Conservation (phyloP, 2,888 invertebrate genomes). For the Tinea semifulvella region DNA sequence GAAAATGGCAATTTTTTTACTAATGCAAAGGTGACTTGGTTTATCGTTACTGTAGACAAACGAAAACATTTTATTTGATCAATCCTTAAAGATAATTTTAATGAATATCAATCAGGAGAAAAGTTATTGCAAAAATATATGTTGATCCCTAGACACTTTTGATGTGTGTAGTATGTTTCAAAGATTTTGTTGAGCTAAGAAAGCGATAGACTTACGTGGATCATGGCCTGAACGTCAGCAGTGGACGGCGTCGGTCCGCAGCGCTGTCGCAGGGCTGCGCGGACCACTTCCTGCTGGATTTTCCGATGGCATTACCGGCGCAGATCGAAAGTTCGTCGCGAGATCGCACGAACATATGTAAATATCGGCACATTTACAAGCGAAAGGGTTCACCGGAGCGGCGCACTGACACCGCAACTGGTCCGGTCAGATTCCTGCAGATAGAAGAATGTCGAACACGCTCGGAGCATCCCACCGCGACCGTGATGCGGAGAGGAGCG, state of each 20-base stretch:
- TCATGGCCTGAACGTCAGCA: conserved; percentile 41
- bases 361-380: conserved; percentile 68
- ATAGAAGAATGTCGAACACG: conserved; percentile 68
- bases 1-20: too few relatives aligned
- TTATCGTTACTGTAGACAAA: too few relatives aligned
- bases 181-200: too few relatives aligned
- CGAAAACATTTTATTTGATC: too few relatives aligned
- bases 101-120: too few relatives aligned
- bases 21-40: too few relatives aligned
- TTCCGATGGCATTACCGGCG: conserved; percentile 29
- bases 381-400: conserved; percentile 67
- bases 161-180: too few relatives aligned
- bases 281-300: conserved; percentile 28
- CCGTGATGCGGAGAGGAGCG: conserved; percentile 32
- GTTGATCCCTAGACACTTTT: too few relatives aligned
- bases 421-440: conserved; percentile 70
- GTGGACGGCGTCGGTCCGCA: conserved; percentile 19
- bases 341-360: conserved; percentile 64
- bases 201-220: conserved; percentile 46
- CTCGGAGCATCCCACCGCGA: conserved; percentile 46
- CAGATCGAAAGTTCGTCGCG: conserved; percentile 65
- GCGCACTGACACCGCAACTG: conserved; percentile 59
- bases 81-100: too few relatives aligned
- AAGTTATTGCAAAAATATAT: too few relatives aligned
- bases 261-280: conserved; percentile 21